Base-by-base conservation (phyloP, 2,797 vertebrate species). In the Falco biarmicus region DNA sequence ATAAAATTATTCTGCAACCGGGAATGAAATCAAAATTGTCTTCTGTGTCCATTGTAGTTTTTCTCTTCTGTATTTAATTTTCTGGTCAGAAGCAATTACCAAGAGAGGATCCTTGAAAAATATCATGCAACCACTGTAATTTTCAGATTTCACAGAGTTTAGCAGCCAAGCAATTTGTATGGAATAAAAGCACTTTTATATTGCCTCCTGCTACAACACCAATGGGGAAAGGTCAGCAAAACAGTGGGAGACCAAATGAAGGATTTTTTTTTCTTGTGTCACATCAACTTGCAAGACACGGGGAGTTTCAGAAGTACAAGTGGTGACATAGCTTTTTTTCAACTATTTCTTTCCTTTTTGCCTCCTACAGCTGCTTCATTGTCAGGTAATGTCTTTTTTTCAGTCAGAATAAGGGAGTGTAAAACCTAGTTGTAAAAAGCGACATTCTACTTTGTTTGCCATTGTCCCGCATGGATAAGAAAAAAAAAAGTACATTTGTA, bases 141-240 rank as follows among this genome's bases (percentile, higher is more conserved):
- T 91, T 97, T 95, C 82, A 61, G 53, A 95, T 96, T 87, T 97
- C 48, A 51, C 39, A 75, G 83, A 93, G 83, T 97, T 98, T 97
- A 97, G 68, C 90, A 77, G 61, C 65, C 89, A 96, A 97, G 77
- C 37, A 59, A 74, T 95, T 97, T 94, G 75, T 95, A 87, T 83
- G 88, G 90, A 96, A 97, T 96, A 95, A 92, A 92, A 94, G 45
- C 73, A 92, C 66, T 97, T 97, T 96, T 94, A 53, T 96, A 95
- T 92, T 90, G 80, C 84, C 93, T 97, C 90, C 97, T 95, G 92
- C 95, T 97, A 96, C 59, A 82, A 11, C 20, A 85, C 31, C 86
- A 92, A 45, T 88, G 65, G 60, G 43, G 61, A 97, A 97, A 97
- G 96, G 97, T 94, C 93, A 97, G 73, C 81, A 90, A 96, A 97